Percentiles rank a stretch among this genome's conserved stretches.
Evolutionary conservation across 1,140 invertebrate genomes (phyloP).

Genomic region (Microplitis mediator): DNA sequence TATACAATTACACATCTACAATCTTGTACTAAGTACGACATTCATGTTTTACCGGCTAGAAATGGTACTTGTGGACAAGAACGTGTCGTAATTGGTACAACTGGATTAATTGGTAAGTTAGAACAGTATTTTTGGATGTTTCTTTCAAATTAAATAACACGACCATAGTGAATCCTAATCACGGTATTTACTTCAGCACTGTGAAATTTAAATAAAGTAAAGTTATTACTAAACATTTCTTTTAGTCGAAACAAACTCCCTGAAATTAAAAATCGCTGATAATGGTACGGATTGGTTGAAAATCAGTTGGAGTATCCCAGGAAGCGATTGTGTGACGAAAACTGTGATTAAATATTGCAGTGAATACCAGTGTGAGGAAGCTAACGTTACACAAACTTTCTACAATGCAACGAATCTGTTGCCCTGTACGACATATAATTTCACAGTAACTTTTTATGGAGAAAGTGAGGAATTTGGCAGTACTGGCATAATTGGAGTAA

Average conservation of each 20-base stretch:
- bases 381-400: neutral
- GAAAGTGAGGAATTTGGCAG: slow-evolving; percentile 24
- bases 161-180: neutral
- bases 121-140: neutral
- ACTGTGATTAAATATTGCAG: slow-evolving; percentile 25
- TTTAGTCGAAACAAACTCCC: slow-evolving; percentile 18
- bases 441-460: slow-evolving; percentile 23
- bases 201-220: no score
- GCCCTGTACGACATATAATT: slow-evolving; percentile 32
- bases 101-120: slow-evolving; percentile 18
- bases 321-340: slow-evolving; percentile 23
- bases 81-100: slow-evolving; percentile 8
- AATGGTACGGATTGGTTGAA: slow-evolving; percentile 22
- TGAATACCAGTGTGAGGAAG: neutral
- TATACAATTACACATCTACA: slow-evolving; percentile 22
- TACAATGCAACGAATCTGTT: slow-evolving; percentile 28
- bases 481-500: slow-evolving; percentile 27
- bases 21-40: slow-evolving; percentile 34
- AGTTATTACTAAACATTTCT: neutral
- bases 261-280: slow-evolving; percentile 20
- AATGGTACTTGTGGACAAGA: neutral
- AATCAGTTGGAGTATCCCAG: slow-evolving; percentile 26
- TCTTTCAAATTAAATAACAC: neutral
- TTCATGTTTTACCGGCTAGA: slow-evolving; percentile 27
- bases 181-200: neutral